Base-by-base conservation (phyloP, 2,797 vertebrate genomes). In the Mycteria americana region DNA sequence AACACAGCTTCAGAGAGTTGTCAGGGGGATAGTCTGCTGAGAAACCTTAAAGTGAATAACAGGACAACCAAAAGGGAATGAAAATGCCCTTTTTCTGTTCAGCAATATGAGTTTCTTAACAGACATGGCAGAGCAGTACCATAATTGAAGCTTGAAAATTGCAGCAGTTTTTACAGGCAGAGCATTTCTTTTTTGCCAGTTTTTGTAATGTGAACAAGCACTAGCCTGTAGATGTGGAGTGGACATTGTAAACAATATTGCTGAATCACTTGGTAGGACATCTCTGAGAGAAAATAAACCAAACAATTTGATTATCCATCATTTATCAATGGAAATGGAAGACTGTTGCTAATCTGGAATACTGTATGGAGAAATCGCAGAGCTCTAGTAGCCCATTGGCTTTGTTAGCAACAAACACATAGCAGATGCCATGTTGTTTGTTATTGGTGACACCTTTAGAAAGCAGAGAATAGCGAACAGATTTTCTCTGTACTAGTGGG, bases 381-480 rank as follows among this genome's bases (percentile, higher is more conserved):
- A 85, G 64, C 73, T 72, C 48, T 53, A 11, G 75, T 82, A 62
- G 24, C 81, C 75, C 68, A 33, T 31, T 21, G 57, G n/a, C 45
- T 94, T 82, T 85, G 78, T 63, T 67, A 95, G 90, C 62, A 90
- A 4, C 54, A 78, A 91, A 64, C 75, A 73, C 6, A 1, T 35
- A 93, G 89, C 94, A 97, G 96, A 95, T 97, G 96, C 92, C 93
- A 41, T 19, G 43, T 70, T 85, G 33, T 95, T 94, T 89, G 86
- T 89, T 94, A 95, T 33, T 95, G 95, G 89, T 92, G 82, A 80
- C 91, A 94, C 92, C 92, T 96, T 92, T 62, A 51, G 84, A 90
- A 96, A 95, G 89, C 83, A 95, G 74, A 63, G 35, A 81, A 78
- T n/a, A 77, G 85, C 50, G 5, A 88, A 77, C 96, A 97, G 91